Evolutionary conservation across 2,113 vertebrate species (phyloP).

Genomic region (Nicator chloris): DNA sequence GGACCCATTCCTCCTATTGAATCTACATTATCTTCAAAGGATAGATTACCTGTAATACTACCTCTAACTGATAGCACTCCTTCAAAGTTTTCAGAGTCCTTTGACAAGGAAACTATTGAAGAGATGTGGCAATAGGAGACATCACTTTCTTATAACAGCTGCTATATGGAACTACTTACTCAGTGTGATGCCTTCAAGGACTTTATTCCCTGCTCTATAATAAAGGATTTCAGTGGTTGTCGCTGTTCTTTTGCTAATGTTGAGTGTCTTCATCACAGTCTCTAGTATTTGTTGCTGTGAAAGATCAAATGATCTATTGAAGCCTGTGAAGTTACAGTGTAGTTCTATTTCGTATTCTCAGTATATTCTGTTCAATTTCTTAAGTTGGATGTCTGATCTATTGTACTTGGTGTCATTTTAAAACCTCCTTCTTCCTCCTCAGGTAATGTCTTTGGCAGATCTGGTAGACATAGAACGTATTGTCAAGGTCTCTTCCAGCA

Average conservation of each 20-base stretch:
- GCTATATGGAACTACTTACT: constrained; percentile 41
- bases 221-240: background rate
- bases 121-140: background rate
- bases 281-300: background rate
- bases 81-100: constrained; percentile 47
- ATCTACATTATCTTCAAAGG: constrained; percentile 42
- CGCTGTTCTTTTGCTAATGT: constrained; percentile 20
- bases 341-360: background rate
- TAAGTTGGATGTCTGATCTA: background rate
- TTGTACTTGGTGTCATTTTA: background rate
- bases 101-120: constrained; percentile 55
- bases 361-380: background rate
- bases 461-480: background rate
- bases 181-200: constrained; percentile 39
- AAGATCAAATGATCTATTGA: constrained; percentile 15
- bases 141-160: constrained; percentile 26
- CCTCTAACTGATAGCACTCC: background rate
- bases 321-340: background rate
- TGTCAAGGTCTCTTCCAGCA: background rate
- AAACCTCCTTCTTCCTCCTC: background rate
- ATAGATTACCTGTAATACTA: background rate
- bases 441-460: background rate
- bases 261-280: background rate
- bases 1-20: background rate
- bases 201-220: background rate